Evolutionary conservation across 2,797 vertebrate genomes (phyloP).

Genomic region (Spheniscus humboldti): DNA sequence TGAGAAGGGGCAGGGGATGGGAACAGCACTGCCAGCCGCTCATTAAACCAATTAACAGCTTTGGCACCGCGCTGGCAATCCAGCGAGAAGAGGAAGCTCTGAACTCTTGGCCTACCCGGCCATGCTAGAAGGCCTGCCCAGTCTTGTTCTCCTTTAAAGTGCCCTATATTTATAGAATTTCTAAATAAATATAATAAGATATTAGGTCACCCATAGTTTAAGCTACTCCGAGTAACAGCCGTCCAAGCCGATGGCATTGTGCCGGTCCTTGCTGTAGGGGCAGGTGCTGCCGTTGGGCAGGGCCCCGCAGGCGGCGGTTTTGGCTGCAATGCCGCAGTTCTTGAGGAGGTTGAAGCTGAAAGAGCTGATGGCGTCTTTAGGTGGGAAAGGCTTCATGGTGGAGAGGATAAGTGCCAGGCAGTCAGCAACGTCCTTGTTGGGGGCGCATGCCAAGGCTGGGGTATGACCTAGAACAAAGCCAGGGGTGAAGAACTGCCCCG

Average conservation of each 20-base stretch:
- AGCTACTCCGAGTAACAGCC: constrained; percentile 92
- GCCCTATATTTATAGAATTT: constrained; percentile 79
- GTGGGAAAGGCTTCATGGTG: constrained; percentile 98
- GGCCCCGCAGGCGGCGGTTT: constrained; percentile 79
- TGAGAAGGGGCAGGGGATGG: not conserved
- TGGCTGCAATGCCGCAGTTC: constrained; percentile 87
- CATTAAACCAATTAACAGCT: not conserved
- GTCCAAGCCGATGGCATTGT: constrained; percentile 85
- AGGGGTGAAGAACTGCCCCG: not conserved
- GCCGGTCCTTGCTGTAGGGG: constrained; percentile 79
- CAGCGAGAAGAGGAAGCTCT: not conserved
- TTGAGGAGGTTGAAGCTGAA: constrained; percentile 92
- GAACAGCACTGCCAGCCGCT: not conserved
- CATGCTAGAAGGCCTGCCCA: constrained; percentile 37
- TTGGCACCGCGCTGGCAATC: not conserved
- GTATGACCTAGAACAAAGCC: constrained; percentile 82
- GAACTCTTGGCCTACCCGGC: not conserved
- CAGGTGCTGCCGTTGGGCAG: constrained; percentile 85
- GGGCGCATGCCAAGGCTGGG: constrained; percentile 93
- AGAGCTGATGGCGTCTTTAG: constrained; percentile 85
- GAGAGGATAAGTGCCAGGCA: constrained; percentile 97
- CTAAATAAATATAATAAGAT: constrained; percentile 83
- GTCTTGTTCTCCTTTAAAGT: constrained; percentile 85
- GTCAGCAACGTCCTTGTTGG: constrained; percentile 96
- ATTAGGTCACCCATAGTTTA: constrained; percentile 71